Evolutionary conservation across 2,797 vertebrate genomes (phyloP), one percentile per base, ranked within the genome.

Genomic region (Sardinella longiceps): DNA sequence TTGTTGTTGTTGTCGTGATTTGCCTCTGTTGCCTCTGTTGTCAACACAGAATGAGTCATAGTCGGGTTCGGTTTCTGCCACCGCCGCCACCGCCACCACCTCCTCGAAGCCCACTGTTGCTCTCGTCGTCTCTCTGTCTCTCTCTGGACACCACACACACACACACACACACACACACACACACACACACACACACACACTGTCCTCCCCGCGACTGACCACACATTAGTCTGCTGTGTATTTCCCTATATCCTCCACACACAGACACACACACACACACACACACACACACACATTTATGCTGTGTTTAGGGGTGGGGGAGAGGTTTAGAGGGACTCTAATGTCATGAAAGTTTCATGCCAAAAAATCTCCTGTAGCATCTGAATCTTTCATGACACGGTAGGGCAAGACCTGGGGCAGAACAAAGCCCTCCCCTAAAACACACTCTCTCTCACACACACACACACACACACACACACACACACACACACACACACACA

Each of bases 341-440:
- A 92, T 87, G 93, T 82, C 83, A 92, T 93, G 90, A 93, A 94
- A 93, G 90, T 93, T 93, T 93, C 90, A 95, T 93, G 92, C 23
- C 70, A 53, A 91, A 91, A 92, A 94, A 94, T 92, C 93, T 94
- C 93, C 91, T 91, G 91, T 92, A 85, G 81, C 88, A 83, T 84
- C 89, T 94, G 92, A 90, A 94, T 94, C 92, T 94, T 94, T 94
- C 93, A 94, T 93, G 82, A 58, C 87, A 88, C 87, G 87, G 83
- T 89, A 89, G 88, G 89, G 84, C 90, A 87, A 81, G 85, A 77
- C 70, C 70, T 43, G 15, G 18, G 33, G 56, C 56, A 25, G 56
- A 39, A 37, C 63, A 28, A 63, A 63, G 28, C 11, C 63, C 25
- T 28, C 10, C 28, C 30, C 63, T 10, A 28, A n/a, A 4, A 63